A percentile compares a stretch with the other conserved stretches of the same genome.
These are phyloP conservation scores for Nipponacmea schrenckii DNA, from an alignment of 2,888 invertebrate species.

Conservation along the genomic window DNA sequence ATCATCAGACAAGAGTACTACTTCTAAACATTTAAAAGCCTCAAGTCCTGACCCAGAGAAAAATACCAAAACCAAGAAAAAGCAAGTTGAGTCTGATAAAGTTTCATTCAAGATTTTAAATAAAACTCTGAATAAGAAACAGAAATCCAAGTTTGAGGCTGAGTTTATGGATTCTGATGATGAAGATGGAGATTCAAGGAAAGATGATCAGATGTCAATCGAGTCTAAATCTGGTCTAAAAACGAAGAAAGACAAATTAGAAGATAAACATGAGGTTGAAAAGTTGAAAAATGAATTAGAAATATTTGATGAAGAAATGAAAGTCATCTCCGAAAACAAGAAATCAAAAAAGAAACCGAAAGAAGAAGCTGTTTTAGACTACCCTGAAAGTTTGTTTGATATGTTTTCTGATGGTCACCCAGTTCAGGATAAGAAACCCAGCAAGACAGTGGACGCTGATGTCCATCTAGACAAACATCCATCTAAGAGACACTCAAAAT, in stretches of 20 bases:
- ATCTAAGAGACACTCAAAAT: neutral
- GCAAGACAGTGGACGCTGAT: too few species aligned
- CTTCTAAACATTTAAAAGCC: conserved; percentile 16
- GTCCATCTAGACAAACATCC: too few species aligned
- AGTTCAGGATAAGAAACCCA: too few species aligned
- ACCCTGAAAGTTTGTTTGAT: neutral
- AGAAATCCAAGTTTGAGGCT: conserved; percentile 5
- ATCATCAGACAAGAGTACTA: too few species aligned
- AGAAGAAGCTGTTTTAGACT: conserved; percentile 1
- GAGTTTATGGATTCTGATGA: conserved; percentile 18
- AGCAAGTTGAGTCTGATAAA: neutral
- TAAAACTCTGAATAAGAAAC: conserved; percentile 6
- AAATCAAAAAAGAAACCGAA: conserved; percentile 6
- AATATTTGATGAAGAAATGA: conserved; percentile 24
- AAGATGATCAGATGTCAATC: neutral
- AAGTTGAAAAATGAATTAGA: conserved; percentile 24
- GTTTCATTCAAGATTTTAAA: too few species aligned
- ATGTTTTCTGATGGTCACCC: conserved; percentile 19
- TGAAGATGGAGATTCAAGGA: neutral
- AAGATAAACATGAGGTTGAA: conserved; percentile 2
- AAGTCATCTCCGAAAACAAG: neutral
- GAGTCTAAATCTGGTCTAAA: neutral
- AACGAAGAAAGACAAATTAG: neutral
- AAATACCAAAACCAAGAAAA: neutral
- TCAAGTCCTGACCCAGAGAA: neutral